Conservation (phyloP, 2,113 vertebrate genomes). For the Nesogale talazaci region DNA sequence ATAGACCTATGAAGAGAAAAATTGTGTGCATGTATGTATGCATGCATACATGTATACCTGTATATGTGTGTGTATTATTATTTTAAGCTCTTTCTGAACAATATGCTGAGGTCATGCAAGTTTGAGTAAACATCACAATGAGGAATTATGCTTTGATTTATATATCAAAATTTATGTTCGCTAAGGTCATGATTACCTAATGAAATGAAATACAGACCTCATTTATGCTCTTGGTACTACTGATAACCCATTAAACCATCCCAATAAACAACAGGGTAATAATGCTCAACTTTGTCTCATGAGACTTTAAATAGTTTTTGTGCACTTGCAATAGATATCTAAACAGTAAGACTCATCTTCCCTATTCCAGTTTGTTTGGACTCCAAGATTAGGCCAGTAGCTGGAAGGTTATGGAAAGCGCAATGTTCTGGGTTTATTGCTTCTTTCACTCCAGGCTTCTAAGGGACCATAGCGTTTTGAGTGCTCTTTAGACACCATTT, state of each 20-base stretch:
- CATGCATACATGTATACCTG: too few relatives aligned
- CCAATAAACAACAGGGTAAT: neutral
- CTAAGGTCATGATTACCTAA: constrained; percentile 9
- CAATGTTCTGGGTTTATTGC: neutral
- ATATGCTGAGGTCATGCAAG: constrained; percentile 39
- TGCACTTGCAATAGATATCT: neutral
- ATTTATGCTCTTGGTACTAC: neutral
- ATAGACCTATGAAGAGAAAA: neutral
- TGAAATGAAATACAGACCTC: constrained; percentile 24
- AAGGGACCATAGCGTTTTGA: neutral
- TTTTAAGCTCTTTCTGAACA: neutral
- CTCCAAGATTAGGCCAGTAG: neutral
- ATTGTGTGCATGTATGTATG: constrained; percentile 42
- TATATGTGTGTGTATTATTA: too few relatives aligned
- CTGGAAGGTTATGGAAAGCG: neutral
- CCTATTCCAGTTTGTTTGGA: neutral
- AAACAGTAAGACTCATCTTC: neutral
- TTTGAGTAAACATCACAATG: constrained; percentile 44
- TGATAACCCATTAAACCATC: neutral
- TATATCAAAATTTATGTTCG: constrained; percentile 60
- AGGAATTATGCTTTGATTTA: constrained; percentile 46
- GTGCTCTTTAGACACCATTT: neutral
- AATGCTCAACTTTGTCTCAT: constrained; percentile 2
- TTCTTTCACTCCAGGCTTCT: neutral
- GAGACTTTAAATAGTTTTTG: neutral